Conservation (phyloP, 2,113 vertebrate genomes). For the Pandion haliaetus region DNA sequence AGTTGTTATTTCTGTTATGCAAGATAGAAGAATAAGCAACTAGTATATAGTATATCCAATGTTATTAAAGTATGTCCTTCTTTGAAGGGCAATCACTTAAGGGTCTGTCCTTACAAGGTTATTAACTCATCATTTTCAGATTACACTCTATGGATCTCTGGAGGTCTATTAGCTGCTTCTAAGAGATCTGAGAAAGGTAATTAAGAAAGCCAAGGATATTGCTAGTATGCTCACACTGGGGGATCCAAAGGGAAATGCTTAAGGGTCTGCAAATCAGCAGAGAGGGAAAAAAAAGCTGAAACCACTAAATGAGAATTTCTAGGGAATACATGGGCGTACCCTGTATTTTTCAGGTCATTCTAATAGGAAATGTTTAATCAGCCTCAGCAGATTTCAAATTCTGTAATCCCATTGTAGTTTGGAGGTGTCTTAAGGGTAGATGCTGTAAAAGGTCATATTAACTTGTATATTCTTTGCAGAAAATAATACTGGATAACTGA, state of each 20-base stretch:
- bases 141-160: conserved; percentile 3
- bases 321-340: background rate
- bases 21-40: background rate
- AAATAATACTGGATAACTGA: background rate
- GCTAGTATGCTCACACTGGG: background rate
- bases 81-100: background rate
- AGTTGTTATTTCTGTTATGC: background rate
- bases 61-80: background rate
- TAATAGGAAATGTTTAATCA: background rate
- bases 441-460: background rate
- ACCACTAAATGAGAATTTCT: background rate
- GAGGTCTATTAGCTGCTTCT: conserved; percentile 14
- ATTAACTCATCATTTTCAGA: conserved; percentile 30
- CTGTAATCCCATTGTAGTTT: background rate
- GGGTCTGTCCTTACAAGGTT: background rate
- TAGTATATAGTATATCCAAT: background rate
- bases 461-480: background rate
- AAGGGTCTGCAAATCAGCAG: background rate
- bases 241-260: background rate
- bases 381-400: background rate
- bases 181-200: conserved; percentile 6
- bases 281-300: background rate
- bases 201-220: conserved; percentile 4
- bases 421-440: background rate
- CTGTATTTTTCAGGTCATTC: background rate